Base-by-base conservation (phyloP, 2,113 vertebrate species). In the Plotosus lineatus region DNA sequence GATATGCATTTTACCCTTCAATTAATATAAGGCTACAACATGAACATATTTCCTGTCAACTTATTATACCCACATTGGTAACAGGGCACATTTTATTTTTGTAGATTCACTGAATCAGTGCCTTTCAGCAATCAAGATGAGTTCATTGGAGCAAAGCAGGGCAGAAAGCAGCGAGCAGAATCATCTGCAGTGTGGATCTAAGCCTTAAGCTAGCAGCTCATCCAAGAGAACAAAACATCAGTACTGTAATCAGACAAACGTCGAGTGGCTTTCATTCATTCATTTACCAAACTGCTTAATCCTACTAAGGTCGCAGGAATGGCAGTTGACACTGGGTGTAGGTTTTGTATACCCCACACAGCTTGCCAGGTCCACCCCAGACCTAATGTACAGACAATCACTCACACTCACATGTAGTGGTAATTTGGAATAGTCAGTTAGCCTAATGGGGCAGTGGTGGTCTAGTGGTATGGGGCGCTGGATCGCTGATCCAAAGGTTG, bases 71-170 rank as follows among this genome's bases (percentile, higher is more conserved):
- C 66, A 55, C 51, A 79, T 60, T 6, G 10, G 51, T 46, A 72
- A 56, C 26, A 40, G 28, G n/a, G 42, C 33, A 31, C 23, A 19
- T 50, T 60, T 48, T 14, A 10, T 31, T 66, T 46, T n/a, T 36
- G 33, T 15, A 48, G 33, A 61, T 58, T 69, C 51, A 38, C 38
- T 56, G 50, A 58, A 85, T 85, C 33, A 76, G 68, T n/a, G 6
- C 55, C 77, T 82, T 85, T 71, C 77, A 21, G 14, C 81, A 82
- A 80, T 80, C 73, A 66, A 83, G 77, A 71, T 63, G 44, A 58
- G 71, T 77, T 31, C 14, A 17, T 58, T 38, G 81, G 36, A 33
- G 53, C 46, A 65, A 63, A 79, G 33, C 17, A 31, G 55, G 72
- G 56, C 56, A 79, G 40, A 51, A 78, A 63, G 36, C 58, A 31